Percentiles rank a stretch among this genome's conserved stretches.
These are phyloP conservation scores for Nautilus pompilius DNA, from an alignment of 1,140 invertebrate genomes.

Conservation along the genomic window DNA sequence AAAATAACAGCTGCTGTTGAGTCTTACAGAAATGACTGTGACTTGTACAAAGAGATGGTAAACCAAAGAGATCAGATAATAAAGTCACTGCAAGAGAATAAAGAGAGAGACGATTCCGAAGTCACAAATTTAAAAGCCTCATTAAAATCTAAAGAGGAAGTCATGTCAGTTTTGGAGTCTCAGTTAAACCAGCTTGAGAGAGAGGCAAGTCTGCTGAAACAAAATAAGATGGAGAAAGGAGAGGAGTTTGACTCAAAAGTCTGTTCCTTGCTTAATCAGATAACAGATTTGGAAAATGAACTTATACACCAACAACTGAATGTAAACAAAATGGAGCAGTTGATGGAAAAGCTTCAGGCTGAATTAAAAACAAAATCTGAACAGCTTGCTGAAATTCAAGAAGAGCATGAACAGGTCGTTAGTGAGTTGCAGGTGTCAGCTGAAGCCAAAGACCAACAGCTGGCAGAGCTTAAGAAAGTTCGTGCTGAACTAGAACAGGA, in stretches of 20 bases:
- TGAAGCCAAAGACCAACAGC: background rate
- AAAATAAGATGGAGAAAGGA: constrained; percentile 24
- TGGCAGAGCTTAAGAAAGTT: background rate
- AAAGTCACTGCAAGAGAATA: too few species aligned
- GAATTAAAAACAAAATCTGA: constrained; percentile 14
- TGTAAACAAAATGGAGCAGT: constrained; percentile 9
- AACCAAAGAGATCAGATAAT: too few species aligned
- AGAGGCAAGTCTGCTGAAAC: constrained; percentile 20
- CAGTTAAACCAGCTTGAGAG: constrained; percentile 16
- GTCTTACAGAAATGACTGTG: too few species aligned
- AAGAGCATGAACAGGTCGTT: constrained; percentile 7
- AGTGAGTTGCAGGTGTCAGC: constrained; percentile 4
- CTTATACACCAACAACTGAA: constrained; percentile 17
- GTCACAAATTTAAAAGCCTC: background rate
- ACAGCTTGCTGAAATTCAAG: too few species aligned
- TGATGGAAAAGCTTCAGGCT: constrained; percentile 14
- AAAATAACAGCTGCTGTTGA: too few species aligned
- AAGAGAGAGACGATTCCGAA: background rate
- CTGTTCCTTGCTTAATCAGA: constrained; percentile 22
- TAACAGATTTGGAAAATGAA: constrained; percentile 31
- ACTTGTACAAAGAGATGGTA: too few species aligned
- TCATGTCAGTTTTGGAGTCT: constrained; percentile 13
- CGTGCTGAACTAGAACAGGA: background rate
- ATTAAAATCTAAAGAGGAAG: constrained; percentile 1
- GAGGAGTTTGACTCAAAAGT: constrained; percentile 23